phyloP scores from a whole-genome alignment of 2,113 vertebrate species.

The Urocynchramus pylzowi region DNA sequence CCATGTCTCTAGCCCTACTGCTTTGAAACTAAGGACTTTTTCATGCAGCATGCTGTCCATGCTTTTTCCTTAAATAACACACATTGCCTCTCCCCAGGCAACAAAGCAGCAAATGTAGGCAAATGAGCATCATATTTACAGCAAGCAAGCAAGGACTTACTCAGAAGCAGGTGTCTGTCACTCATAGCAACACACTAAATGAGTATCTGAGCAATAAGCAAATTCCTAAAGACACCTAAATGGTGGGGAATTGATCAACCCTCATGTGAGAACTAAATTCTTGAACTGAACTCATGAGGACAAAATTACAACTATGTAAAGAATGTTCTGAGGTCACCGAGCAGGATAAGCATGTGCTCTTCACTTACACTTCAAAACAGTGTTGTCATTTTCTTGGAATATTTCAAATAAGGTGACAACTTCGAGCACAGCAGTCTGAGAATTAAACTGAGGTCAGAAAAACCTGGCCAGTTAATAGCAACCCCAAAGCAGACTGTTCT shows the following conservation, averaged over 20 bases:
- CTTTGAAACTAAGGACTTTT: neutral
- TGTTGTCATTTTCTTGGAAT: slow-evolving; percentile 13
- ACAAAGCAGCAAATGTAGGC: neutral
- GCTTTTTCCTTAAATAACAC: neutral
- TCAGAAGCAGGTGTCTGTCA: neutral
- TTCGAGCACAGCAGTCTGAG: neutral
- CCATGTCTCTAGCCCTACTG: neutral
- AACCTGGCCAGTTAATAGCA: neutral
- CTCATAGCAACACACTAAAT: neutral
- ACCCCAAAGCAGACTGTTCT: neutral
- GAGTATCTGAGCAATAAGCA: neutral
- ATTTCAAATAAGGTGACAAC: neutral
- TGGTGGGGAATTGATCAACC: neutral
- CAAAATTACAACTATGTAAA: neutral
- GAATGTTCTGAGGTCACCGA: neutral
- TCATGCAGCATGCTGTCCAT: neutral
- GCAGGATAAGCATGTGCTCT: neutral
- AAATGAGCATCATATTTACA: neutral
- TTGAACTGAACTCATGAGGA: neutral
- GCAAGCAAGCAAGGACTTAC: neutral
- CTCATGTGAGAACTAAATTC: neutral
- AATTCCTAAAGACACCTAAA: neutral
- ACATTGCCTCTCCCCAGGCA: neutral
- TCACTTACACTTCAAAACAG: neutral
- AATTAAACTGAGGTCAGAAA: slow-evolving; percentile 18